Percentiles rank a stretch among this genome's conserved stretches.
These are phyloP conservation scores for Drosophila mayaguana DNA, from an alignment of 2,888 invertebrate species.

Conservation along the genomic window DNA sequence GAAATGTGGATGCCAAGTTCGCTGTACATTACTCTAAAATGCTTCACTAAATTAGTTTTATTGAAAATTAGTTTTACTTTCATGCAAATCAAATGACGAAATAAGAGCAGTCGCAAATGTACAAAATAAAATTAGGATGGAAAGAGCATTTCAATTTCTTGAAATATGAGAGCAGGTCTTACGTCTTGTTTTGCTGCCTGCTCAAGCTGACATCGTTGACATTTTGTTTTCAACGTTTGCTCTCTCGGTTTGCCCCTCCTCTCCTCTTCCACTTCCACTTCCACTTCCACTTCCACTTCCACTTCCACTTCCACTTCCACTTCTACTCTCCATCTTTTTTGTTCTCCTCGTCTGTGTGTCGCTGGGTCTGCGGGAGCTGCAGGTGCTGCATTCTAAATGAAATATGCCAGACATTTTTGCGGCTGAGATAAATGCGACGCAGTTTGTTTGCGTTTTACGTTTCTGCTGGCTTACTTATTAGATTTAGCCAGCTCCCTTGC, in stretches of 20 bases:
- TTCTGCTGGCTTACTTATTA: constrained; percentile 62
- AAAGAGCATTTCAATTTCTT: constrained; percentile 8
- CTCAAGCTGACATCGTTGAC: constrained; percentile 65
- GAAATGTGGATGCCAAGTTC: no score
- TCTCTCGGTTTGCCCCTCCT: constrained; percentile 17
- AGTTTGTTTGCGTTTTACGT: constrained; percentile 65
- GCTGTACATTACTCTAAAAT: no score
- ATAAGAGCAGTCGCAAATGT: neutral
- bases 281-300: neutral
- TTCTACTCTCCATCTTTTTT: constrained; percentile 5
- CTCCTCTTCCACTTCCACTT: constrained; percentile 1
- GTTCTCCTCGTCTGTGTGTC: constrained; percentile 10
- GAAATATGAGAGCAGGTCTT: neutral
- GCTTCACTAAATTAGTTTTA: no score
- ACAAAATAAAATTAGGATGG: neutral
- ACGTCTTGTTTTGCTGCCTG: constrained; percentile 12
- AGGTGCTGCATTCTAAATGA: constrained; percentile 77
- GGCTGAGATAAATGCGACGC: constrained; percentile 71
- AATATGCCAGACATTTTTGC: constrained; percentile 77
- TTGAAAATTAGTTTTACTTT: no score
- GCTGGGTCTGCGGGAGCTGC: constrained; percentile 55
- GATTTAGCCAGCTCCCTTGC: constrained; percentile 50
- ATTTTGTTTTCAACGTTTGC: constrained; percentile 66
- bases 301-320: neutral
- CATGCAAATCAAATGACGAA: neutral